Conservation (phyloP, 2,797 vertebrate species). For the Anniella stebbinsi region DNA sequence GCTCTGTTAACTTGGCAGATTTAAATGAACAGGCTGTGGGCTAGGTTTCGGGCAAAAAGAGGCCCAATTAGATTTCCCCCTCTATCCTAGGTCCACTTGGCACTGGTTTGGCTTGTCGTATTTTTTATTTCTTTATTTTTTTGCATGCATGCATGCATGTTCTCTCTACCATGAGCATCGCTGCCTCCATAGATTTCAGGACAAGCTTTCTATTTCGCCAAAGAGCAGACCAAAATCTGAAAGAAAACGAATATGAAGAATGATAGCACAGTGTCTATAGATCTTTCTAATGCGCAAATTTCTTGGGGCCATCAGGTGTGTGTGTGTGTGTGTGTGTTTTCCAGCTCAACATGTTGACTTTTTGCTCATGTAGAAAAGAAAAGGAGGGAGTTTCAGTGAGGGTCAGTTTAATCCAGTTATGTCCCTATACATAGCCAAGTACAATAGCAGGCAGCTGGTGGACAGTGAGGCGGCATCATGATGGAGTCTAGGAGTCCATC, state of each 20-base stretch:
- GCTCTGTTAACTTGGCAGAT: conserved; percentile 39
- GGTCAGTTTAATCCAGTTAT: neutral
- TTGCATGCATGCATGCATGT: conserved; percentile 14
- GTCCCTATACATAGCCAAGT: too few species aligned
- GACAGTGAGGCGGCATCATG: neutral
- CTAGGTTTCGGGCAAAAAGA: neutral
- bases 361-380: neutral
- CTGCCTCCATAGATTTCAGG: conserved; percentile 18
- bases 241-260: conserved; percentile 5
- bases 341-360: neutral
- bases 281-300: neutral
- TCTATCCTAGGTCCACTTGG: conserved; percentile 7
- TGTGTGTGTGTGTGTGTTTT: neutral
- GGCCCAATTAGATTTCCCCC: neutral
- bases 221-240: conserved; percentile 25
- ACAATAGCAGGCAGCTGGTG: neutral
- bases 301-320: neutral
- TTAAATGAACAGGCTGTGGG: neutral
- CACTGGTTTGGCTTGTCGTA: conserved; percentile 24
- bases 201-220: conserved; percentile 14
- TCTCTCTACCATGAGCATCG: neutral
- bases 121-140: neutral
- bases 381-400: neutral
- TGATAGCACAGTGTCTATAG: neutral
- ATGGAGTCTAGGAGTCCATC: too few species aligned